These are phyloP conservation scores for Mystacornis crossleyi DNA, from an alignment of 2,113 vertebrate genomes.

Conservation along the genomic window DNA sequence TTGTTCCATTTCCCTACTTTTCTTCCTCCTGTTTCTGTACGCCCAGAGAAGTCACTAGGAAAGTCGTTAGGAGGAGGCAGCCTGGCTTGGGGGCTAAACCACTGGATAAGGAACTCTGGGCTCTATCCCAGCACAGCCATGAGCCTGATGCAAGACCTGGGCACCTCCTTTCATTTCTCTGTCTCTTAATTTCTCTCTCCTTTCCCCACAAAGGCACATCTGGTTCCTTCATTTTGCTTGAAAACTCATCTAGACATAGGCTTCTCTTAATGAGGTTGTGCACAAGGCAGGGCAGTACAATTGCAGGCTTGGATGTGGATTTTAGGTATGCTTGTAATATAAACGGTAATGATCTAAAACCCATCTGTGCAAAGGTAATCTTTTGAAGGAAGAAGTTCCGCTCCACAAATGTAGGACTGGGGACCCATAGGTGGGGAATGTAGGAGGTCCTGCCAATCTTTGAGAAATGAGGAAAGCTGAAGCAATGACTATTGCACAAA, in stretches of 20 bases:
- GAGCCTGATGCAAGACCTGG: neutral
- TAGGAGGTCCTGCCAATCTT: neutral
- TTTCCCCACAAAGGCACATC: neutral
- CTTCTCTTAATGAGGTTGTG: neutral
- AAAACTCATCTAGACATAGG: neutral
- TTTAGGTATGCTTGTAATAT: neutral
- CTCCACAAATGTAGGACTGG: neutral
- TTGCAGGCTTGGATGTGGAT: neutral
- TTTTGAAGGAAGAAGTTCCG: neutral
- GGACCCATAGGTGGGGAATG: neutral
- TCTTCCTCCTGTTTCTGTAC: neutral
- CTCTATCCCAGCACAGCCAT: neutral
- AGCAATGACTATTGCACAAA: neutral
- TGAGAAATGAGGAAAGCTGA: neutral
- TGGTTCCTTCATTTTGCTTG: slow-evolving; percentile 16
- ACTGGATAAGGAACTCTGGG: neutral
- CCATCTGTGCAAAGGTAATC: neutral
- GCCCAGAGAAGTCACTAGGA: neutral
- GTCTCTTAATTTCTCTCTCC: neutral
- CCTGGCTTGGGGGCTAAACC: neutral
- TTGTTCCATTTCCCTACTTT: neutral
- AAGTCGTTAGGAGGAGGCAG: neutral
- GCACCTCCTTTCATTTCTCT: neutral
- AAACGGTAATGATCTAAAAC: neutral
- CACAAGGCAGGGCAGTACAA: neutral